Conservation (phyloP, 92 coral and sea anemone genomes). For the Paragorgia papillata region DNA sequence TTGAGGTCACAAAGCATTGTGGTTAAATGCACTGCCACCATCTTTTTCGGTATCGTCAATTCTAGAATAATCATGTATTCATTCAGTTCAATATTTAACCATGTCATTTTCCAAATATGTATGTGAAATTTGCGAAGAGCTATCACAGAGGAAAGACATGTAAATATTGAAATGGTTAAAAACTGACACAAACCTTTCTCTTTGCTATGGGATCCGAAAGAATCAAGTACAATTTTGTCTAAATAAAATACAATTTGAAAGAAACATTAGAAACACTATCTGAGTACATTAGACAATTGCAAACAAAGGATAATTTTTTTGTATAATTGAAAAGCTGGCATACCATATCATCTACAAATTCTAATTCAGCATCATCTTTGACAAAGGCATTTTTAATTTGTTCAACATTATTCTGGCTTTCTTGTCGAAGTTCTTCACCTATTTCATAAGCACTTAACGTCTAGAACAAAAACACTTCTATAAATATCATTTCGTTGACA, state of each 20-base stretch:
- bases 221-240: constrained; percentile 84
- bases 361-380: constrained; percentile 88
- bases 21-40: too few species aligned
- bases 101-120: too few species aligned
- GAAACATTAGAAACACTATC: neutral
- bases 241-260: neutral
- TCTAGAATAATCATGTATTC: too few species aligned
- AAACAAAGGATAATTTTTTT: neutral
- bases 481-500: neutral
- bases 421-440: constrained; percentile 73
- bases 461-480: constrained; percentile 42
- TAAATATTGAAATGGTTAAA: too few species aligned
- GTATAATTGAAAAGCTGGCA: constrained; percentile 5
- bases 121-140: too few species aligned
- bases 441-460: constrained; percentile 94
- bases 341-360: constrained; percentile 95
- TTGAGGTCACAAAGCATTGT: too few species aligned
- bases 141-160: too few species aligned
- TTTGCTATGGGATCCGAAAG: constrained; percentile 94
- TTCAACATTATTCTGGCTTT: constrained; percentile 70
- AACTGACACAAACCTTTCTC: constrained; percentile 67
- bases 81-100: too few species aligned
- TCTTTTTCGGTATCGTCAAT: too few species aligned
- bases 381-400: constrained; percentile 81
- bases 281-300: neutral